Evolutionary conservation across 2,888 invertebrate species (phyloP).

Genomic region (Hipparchia sbordonii): DNA sequence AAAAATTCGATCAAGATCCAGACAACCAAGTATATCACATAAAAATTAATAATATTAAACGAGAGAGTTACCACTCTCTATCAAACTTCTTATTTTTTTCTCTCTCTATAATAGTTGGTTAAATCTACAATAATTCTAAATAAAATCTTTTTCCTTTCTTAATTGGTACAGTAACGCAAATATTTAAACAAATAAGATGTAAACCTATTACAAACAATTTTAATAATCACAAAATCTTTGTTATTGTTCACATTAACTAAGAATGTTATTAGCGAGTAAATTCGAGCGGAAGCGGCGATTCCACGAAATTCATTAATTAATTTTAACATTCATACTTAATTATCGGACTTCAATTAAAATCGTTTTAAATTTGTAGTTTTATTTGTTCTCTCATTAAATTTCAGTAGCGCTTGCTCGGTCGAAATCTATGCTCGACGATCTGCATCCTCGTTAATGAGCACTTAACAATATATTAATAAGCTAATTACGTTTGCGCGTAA

Average conservation of each 20-base stretch:
- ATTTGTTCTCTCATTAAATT: conserved; percentile 7
- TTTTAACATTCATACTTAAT: conserved; percentile 80
- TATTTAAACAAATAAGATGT: no score
- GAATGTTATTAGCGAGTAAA: conserved; percentile 62
- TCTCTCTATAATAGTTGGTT: no score
- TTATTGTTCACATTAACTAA: conserved; percentile 72
- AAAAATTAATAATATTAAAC: no score
- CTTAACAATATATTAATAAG: conserved; percentile 52
- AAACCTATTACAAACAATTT: conserved; percentile 16
- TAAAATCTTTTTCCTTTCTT: no score
- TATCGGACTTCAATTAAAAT: conserved; percentile 57
- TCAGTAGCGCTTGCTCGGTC: conserved; percentile 40
- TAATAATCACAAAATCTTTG: conserved; percentile 64
- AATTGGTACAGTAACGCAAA: no score
- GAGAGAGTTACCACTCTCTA: no score
- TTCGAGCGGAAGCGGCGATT: conserved; percentile 51
- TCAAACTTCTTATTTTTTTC: no score
- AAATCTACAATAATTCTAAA: no score
- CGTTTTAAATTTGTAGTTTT: conserved; percentile 11
- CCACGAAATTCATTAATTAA: conserved; percentile 75
- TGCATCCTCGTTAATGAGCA: conserved; percentile 41
- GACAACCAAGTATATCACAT: no score
- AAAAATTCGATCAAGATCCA: no score
- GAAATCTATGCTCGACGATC: conserved; percentile 43
- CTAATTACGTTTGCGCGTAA: conserved; percentile 47